phyloP scores from a whole-genome alignment of 2,113 vertebrate species.

The Chaetura pelagica region DNA sequence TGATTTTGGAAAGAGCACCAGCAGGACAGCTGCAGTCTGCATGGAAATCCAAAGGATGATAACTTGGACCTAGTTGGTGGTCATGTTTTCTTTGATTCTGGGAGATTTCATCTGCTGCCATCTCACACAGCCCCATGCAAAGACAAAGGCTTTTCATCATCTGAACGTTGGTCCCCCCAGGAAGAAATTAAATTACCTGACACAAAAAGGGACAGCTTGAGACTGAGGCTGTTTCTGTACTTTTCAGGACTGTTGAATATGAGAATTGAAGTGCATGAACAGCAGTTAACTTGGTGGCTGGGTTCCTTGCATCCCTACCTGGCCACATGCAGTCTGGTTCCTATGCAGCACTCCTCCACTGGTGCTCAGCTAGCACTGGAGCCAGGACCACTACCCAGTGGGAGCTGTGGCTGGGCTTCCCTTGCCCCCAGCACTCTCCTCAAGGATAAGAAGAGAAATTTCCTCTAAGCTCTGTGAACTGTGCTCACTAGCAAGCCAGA shows the following conservation, averaged over 20 bases:
- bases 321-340: background rate
- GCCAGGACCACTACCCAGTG: background rate
- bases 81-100: conserved; percentile 73
- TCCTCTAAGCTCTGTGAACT: background rate
- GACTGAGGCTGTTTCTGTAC: conserved; percentile 49
- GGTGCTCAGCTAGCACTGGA: background rate
- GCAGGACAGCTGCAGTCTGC: conserved; percentile 67
- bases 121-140: conserved; percentile 64
- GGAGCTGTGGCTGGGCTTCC: background rate
- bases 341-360: background rate
- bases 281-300: conserved; percentile 33
- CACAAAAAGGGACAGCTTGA: conserved; percentile 59
- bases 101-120: conserved; percentile 66
- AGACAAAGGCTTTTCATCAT: conserved; percentile 76
- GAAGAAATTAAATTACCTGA: conserved; percentile 70
- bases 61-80: conserved; percentile 67
- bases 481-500: background rate
- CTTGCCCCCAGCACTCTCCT: background rate
- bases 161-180: conserved; percentile 63
- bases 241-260: conserved; percentile 41
- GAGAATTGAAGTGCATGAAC: conserved; percentile 37
- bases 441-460: background rate
- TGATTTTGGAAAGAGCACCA: conserved; percentile 71
- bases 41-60: conserved; percentile 57
- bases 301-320: background rate